A percentile compares a stretch with the other conserved stretches of the same genome.
These are phyloP conservation scores for Stichopus chloronotus DNA, from an alignment of 35 echinoderm and acorn worm genomes.

Conservation along the genomic window DNA sequence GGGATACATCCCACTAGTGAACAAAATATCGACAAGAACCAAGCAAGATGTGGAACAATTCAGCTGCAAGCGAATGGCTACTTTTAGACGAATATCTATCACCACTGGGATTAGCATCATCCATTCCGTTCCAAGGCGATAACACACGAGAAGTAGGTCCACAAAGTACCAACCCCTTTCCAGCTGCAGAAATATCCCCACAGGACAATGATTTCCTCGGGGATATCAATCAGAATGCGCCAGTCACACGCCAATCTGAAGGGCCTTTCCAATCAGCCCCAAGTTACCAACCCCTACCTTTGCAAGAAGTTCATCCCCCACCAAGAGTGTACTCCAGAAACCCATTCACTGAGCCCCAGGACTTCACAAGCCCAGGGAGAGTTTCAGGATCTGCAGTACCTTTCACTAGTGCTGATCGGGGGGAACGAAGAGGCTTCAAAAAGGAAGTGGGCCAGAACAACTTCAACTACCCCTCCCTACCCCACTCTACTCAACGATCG, in stretches of 20 bases:
- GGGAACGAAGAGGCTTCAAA: not conserved
- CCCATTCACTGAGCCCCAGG: conserved; percentile 13
- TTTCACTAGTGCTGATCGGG: not conserved
- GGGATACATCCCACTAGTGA: too few relatives aligned
- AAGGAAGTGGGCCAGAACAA: not conserved
- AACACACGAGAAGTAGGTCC: not conserved
- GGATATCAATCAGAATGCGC: not conserved
- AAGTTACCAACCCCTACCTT: not conserved
- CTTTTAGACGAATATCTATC: not conserved
- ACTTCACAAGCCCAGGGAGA: conserved; percentile 8
- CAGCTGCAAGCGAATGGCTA: too few relatives aligned
- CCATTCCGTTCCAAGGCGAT: not conserved
- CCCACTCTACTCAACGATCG: conserved; percentile 5
- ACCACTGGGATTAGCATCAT: not conserved
- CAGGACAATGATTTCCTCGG: not conserved
- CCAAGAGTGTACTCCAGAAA: conserved; percentile 9
- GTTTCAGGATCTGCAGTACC: not conserved
- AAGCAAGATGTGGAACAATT: too few relatives aligned
- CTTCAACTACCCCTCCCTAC: conserved; percentile 14
- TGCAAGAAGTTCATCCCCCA: not conserved
- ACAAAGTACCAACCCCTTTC: not conserved
- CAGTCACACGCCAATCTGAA: too few relatives aligned
- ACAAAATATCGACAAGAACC: too few relatives aligned
- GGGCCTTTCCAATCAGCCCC: not conserved
- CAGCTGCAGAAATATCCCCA: not conserved